Percentiles rank a stretch among this genome's conserved stretches.
Evolutionary conservation across 2,797 vertebrate genomes (phyloP).

Genomic region (Gymnodraco acuticeps): DNA sequence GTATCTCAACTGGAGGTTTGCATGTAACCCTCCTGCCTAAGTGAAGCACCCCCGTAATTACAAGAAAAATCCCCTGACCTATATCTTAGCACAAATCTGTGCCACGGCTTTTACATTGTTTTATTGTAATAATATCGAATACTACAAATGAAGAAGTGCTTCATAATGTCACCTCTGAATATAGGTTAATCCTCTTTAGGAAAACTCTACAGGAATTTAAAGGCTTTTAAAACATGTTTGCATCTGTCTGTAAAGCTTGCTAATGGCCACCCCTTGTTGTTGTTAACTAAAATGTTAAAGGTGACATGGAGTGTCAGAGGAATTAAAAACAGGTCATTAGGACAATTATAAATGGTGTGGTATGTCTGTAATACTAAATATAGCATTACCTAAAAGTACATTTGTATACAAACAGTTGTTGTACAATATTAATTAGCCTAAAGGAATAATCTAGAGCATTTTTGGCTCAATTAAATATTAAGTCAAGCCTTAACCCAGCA

Average conservation of each 20-base stretch:
- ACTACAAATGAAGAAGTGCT: slow-evolving; percentile 51
- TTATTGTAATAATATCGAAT: slow-evolving; percentile 48
- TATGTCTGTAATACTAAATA: background rate
- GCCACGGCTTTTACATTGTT: slow-evolving; percentile 64
- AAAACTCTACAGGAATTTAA: slow-evolving; percentile 72
- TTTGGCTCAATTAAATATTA: background rate
- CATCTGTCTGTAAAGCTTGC: slow-evolving; percentile 64
- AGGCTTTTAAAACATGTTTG: slow-evolving; percentile 72
- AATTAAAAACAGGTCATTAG: slow-evolving; percentile 22
- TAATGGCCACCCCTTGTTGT: slow-evolving; percentile 48
- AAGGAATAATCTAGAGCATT: slow-evolving; percentile 1
- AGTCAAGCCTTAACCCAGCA: background rate
- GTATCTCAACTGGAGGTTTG: slow-evolving; percentile 45
- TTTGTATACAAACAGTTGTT: background rate
- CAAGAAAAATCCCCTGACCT: slow-evolving; percentile 69
- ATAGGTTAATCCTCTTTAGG: slow-evolving; percentile 79
- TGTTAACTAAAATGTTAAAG: no score
- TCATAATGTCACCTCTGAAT: slow-evolving; percentile 53
- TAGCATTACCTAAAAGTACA: background rate
- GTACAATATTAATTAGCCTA: background rate
- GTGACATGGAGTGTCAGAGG: slow-evolving; percentile 7
- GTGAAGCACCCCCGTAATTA: slow-evolving; percentile 48
- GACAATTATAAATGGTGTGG: slow-evolving; percentile 1
- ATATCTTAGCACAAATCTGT: slow-evolving; percentile 65
- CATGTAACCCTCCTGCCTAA: slow-evolving; percentile 11